These are phyloP conservation scores for Caenorhabditis briggsae DNA, from an alignment of 1,140 invertebrate species.

Conservation along the genomic window DNA sequence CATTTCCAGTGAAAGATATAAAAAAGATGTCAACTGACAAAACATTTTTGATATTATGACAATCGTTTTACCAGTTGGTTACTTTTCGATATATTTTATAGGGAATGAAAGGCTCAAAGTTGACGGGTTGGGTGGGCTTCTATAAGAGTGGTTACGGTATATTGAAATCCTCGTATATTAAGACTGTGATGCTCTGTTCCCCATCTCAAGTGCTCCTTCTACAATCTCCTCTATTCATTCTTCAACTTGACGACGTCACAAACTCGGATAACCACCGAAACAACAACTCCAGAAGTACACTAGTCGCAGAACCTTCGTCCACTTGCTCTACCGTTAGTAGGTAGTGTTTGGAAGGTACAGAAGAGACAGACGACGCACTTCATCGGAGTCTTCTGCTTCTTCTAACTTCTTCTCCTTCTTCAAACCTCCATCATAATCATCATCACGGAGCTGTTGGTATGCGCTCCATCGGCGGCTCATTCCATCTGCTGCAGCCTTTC, in stretches of 20 bases:
- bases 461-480: constrained; percentile 52
- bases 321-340: not conserved
- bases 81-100: too few relatives aligned
- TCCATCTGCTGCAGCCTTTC: constrained; percentile 52
- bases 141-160: not conserved
- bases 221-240: constrained; percentile 41
- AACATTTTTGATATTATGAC: too few relatives aligned
- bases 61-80: too few relatives aligned
- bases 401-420: not conserved
- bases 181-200: constrained; percentile 51
- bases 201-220: constrained; percentile 30
- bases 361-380: constrained; percentile 24
- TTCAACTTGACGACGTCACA: constrained; percentile 13
- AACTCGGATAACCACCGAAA: constrained; percentile 23
- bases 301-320: not conserved
- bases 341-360: constrained; percentile 41
- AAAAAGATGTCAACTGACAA: too few relatives aligned
- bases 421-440: constrained; percentile 24
- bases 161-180: not conserved
- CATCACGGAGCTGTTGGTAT: constrained; percentile 54
- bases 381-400: constrained; percentile 35
- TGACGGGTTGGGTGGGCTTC: not conserved
- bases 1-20: too few relatives aligned
- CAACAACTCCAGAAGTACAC: not conserved
- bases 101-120: too few relatives aligned